Evolutionary conservation across 2,113 vertebrate species (phyloP).

Genomic region (Athene cunicularia): DNA sequence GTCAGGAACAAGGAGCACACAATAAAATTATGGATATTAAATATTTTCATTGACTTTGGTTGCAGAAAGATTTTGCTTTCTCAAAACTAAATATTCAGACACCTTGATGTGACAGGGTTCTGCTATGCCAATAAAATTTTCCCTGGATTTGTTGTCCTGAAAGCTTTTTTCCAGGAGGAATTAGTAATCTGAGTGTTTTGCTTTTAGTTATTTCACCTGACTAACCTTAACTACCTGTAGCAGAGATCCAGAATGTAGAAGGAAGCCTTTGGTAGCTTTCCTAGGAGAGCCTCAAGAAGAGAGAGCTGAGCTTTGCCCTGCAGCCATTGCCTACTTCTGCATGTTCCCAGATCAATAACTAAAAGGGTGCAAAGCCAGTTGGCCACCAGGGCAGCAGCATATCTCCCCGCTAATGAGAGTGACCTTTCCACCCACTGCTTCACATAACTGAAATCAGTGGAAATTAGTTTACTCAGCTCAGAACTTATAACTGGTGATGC

Average conservation of each 20-base stretch:
- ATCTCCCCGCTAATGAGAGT: conserved; percentile 52
- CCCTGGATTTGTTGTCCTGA: not conserved
- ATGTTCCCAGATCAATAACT: conserved; percentile 29
- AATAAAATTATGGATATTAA: not conserved
- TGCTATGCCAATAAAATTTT: not conserved
- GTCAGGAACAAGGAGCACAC: not conserved
- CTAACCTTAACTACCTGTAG: not conserved
- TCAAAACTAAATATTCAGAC: not conserved
- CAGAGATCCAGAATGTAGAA: not conserved
- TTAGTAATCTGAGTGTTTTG: not conserved
- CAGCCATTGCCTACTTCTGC: not conserved
- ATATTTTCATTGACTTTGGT: not conserved
- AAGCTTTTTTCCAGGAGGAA: not conserved
- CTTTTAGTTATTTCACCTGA: not conserved
- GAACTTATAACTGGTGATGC: not conserved
- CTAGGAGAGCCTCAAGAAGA: not conserved
- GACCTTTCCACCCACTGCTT: conserved; percentile 49
- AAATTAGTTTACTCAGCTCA: conserved; percentile 37
- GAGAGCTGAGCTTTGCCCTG: conserved; percentile 10
- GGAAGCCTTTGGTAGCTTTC: conserved; percentile 15
- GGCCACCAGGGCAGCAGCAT: conserved; percentile 46
- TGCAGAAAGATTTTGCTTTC: not conserved
- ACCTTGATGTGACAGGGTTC: not conserved
- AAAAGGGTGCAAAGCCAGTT: conserved; percentile 26
- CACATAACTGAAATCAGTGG: conserved; percentile 7